Evolutionary conservation across 2,888 invertebrate species (phyloP).

Genomic region (Clunio marinus): DNA sequence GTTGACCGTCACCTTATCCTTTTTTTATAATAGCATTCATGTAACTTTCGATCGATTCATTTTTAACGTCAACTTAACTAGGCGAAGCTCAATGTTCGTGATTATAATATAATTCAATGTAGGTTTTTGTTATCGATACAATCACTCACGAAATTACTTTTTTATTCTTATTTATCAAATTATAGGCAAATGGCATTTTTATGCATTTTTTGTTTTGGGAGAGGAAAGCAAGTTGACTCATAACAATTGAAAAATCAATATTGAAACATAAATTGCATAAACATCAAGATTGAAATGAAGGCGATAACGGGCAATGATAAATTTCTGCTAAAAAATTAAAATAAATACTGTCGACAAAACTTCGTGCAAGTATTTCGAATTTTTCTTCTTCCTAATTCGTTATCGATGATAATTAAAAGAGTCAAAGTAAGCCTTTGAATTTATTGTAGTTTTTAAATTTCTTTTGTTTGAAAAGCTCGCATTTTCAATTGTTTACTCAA

Average conservation of each 20-base stretch:
- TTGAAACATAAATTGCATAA: constrained; percentile 5
- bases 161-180: constrained; percentile 37
- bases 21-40: no score
- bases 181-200: constrained; percentile 18
- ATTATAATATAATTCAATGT: neutral
- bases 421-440: neutral
- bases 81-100: neutral
- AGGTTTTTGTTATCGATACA: neutral
- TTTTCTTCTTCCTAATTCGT: no score
- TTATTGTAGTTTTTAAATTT: neutral
- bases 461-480: neutral
- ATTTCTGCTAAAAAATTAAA: constrained; percentile 3
- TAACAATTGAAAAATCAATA: neutral
- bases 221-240: neutral
- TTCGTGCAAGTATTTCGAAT: neutral
- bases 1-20: neutral
- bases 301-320: neutral
- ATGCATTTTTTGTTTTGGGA: constrained; percentile 15
- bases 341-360: neutral
- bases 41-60: no score
- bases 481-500: constrained; percentile 1
- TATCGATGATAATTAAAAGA: constrained; percentile 19
- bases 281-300: neutral
- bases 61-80: no score
- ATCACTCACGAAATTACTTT: constrained; percentile 9